Conservation (phyloP, 1,140 invertebrate species). For the Aphelinus certus region DNA sequence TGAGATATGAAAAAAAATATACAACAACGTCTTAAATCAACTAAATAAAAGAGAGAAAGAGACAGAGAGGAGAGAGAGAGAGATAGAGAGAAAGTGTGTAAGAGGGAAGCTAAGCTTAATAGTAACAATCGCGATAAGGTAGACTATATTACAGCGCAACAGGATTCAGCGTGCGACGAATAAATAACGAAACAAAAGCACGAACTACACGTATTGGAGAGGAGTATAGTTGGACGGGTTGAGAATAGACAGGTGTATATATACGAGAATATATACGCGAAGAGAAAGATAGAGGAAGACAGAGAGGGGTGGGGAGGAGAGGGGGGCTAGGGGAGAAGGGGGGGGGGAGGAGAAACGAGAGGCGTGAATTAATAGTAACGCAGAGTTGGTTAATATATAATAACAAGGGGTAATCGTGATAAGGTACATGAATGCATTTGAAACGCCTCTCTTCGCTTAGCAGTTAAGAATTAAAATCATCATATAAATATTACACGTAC, state of each 20-base stretch:
- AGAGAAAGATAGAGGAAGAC: not conserved
- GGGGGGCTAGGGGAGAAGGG: not conserved
- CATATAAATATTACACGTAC: no score
- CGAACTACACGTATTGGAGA: not conserved
- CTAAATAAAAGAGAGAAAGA: not conserved
- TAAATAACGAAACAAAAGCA: constrained; percentile 33
- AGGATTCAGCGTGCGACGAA: constrained; percentile 21
- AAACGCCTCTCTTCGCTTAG: not conserved
- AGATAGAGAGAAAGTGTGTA: not conserved
- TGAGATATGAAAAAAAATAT: constrained; percentile 26
- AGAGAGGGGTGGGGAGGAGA: not conserved
- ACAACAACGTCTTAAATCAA: constrained; percentile 25
- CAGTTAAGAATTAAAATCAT: no score
- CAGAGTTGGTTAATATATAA: not conserved
- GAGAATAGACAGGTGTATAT: not conserved
- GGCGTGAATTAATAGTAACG: no score
- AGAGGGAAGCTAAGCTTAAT: constrained; percentile 17
- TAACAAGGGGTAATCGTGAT: not conserved
- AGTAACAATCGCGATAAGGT: constrained; percentile 29
- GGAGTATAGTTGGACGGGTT: not conserved
- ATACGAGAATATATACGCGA: not conserved
- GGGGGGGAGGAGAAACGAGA: no score
- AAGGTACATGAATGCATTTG: constrained; percentile 15
- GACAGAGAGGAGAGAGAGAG: not conserved
- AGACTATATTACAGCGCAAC: constrained; percentile 39